Conservation (phyloP, 92 coral and sea anemone genomes). For the Parazoanthus darwini region DNA sequence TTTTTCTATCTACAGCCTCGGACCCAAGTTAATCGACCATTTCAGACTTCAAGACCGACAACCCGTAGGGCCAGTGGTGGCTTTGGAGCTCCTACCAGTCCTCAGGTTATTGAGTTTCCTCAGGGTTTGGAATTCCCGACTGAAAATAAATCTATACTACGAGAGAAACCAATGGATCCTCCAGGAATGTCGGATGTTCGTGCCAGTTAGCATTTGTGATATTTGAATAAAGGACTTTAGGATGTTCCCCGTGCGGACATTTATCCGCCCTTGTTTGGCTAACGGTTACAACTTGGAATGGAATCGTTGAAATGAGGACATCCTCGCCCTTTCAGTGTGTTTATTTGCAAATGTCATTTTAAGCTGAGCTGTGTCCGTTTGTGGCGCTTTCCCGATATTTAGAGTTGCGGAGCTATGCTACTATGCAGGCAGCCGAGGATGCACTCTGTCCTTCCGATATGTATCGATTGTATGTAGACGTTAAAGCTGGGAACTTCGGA, state of each 20-base stretch:
- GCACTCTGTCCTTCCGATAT: background rate
- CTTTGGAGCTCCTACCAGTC: constrained; percentile 11
- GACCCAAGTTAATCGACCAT: background rate
- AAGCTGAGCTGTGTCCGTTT: background rate
- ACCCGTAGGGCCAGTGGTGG: constrained; percentile 31
- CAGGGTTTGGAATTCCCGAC: constrained; percentile 1
- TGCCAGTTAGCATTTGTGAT: constrained; percentile 5
- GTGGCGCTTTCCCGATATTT: background rate
- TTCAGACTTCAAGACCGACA: background rate
- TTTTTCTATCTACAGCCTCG: constrained; percentile 18
- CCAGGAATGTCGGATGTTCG: constrained; percentile 27
- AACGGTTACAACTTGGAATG: background rate
- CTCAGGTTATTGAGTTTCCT: constrained; percentile 5
- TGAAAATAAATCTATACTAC: background rate
- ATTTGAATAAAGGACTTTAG: background rate
- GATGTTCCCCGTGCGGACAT: background rate
- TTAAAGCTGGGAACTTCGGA: too few relatives aligned
- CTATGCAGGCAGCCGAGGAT: background rate
- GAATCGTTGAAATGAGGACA: background rate
- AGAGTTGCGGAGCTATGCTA: background rate
- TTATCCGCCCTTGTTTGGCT: background rate
- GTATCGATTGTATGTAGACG: background rate
- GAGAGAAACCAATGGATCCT: background rate
- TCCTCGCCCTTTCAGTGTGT: background rate
- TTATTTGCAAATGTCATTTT: too few relatives aligned